Conservation (phyloP, 2,113 vertebrate species). For the Laticauda colubrina region DNA sequence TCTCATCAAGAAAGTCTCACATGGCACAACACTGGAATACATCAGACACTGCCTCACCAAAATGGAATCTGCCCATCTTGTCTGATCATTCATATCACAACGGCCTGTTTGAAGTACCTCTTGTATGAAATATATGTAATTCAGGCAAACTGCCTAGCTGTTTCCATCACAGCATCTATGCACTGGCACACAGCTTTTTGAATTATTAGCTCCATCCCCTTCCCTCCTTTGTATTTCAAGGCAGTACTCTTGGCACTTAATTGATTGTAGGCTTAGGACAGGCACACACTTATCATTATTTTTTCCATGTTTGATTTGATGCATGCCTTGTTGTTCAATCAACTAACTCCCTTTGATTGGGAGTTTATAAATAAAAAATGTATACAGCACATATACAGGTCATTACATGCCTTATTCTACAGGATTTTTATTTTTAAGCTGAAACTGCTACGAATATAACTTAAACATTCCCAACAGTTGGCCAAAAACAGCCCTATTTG, state of each 20-base stretch:
- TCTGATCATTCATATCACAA: background rate
- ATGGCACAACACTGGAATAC: background rate
- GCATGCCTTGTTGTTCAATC: background rate
- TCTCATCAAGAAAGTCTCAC: background rate
- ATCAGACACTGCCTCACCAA: background rate
- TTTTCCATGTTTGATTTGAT: background rate
- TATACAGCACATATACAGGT: background rate
- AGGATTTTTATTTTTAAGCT: background rate
- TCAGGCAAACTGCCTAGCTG: background rate
- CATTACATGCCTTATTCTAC: background rate
- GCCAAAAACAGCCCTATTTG: background rate
- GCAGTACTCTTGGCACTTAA: background rate
- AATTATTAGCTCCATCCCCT: background rate
- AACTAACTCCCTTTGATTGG: background rate
- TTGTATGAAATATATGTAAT: background rate
- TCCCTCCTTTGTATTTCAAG: background rate
- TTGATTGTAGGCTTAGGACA: background rate
- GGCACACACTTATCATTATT: background rate
- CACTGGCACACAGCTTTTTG: background rate
- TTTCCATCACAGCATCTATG: background rate
- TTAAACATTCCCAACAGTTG: background rate
- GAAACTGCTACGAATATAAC: background rate
- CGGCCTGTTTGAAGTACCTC: background rate
- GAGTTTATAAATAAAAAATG: background rate
- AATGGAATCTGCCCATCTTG: background rate